These are phyloP conservation scores for Linepithema humile DNA, from an alignment of 1,140 invertebrate genomes.

Conservation along the genomic window DNA sequence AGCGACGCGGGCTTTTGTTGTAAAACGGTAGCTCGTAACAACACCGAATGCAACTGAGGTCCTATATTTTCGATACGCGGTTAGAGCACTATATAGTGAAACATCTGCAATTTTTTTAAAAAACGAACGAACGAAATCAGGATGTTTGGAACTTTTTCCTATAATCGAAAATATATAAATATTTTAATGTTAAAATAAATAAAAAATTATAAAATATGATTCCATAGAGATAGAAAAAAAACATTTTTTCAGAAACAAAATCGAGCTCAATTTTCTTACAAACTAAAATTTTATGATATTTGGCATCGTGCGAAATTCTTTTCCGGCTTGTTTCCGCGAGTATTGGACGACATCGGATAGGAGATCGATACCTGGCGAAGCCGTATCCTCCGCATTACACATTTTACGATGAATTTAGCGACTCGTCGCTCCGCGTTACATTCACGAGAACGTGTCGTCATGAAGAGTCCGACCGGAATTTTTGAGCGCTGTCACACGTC, in stretches of 20 bases:
- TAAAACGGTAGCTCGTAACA: slow-evolving; percentile 14
- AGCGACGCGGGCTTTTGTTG: slow-evolving; percentile 37
- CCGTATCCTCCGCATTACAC: slow-evolving; percentile 23
- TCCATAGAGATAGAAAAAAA: neutral
- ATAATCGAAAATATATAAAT: neutral
- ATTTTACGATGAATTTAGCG: slow-evolving; percentile 53
- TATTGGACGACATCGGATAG: neutral
- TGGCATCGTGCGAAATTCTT: slow-evolving; percentile 4
- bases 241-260: neutral
- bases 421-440: slow-evolving; percentile 37
- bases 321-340: neutral
- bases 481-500: slow-evolving; percentile 36
- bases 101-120: neutral
- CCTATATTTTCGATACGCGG: neutral
- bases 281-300: neutral
- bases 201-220: neutral
- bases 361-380: slow-evolving; percentile 20
- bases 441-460: slow-evolving; percentile 35
- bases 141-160: neutral
- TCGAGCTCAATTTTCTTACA: neutral
- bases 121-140: neutral
- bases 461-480: slow-evolving; percentile 29
- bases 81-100: neutral
- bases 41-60: neutral
- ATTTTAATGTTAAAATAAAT: neutral